Evolutionary conservation across 2,888 invertebrate genomes (phyloP).

Genomic region (Apodemia mormo): DNA sequence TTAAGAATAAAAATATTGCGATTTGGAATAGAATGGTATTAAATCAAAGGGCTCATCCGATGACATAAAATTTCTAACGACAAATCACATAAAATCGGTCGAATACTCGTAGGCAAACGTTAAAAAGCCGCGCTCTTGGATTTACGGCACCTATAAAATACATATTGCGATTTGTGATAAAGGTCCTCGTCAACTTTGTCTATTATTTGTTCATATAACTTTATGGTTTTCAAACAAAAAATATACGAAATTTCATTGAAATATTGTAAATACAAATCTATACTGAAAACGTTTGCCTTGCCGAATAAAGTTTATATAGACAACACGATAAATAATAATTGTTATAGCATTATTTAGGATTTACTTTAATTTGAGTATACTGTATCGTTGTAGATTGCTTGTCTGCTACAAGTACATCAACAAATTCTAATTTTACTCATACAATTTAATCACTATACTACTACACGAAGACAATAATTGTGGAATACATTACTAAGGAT

Average conservation of each 20-base stretch:
- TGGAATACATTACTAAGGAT: too few relatives aligned
- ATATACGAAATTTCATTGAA: not conserved
- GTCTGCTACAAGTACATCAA: too few relatives aligned
- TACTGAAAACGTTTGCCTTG: too few relatives aligned
- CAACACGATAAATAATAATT: too few relatives aligned
- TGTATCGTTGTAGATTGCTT: too few relatives aligned
- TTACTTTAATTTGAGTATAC: too few relatives aligned
- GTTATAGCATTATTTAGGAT: too few relatives aligned
- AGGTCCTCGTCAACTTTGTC: constrained; percentile 49
- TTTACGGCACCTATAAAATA: constrained; percentile 79
- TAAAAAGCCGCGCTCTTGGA: constrained; percentile 75
- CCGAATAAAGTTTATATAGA: too few relatives aligned
- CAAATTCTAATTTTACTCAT: too few relatives aligned
- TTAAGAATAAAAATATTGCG: constrained; percentile 21
- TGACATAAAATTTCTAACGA: constrained; percentile 65
- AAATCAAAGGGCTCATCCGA: constrained; percentile 50
- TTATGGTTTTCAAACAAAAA: not conserved
- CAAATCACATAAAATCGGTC: constrained; percentile 72
- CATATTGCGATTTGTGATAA: constrained; percentile 79
- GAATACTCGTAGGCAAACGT: constrained; percentile 73
- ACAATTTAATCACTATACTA: too few relatives aligned
- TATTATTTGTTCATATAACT: constrained; percentile 16
- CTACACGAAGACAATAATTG: too few relatives aligned
- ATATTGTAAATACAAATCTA: not conserved
- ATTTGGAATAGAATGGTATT: constrained; percentile 10